Evolutionary conservation across 2,113 vertebrate genomes (phyloP), one percentile per base, ranked within the genome.

Genomic region (Bagarius yarrelli): DNA sequence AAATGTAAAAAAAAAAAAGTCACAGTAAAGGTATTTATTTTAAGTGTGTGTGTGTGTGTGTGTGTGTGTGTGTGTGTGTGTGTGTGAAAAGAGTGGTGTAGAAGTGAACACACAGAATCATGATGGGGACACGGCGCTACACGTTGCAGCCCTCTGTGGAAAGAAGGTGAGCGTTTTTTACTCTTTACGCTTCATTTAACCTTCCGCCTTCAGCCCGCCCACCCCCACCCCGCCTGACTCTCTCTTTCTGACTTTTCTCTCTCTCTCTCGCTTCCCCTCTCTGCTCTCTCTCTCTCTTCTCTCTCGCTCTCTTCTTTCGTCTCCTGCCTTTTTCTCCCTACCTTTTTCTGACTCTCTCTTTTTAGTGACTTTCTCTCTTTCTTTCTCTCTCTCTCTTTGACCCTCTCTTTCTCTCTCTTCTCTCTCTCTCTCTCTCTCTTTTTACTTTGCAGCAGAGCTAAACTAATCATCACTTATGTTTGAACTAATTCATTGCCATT

Each of bases 101-200:
- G 92, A 94, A 86, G 94, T 95, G 74, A 95, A 97, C 74, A 87
- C 95, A 76, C 91, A 96, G 81, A 94, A 97, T 78, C 91, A 94
- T 83, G 89, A 95, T 90, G 96, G 97, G n/a, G 95, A 98, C 83
- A 98, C 96, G 0, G 94, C 96, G 0, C 92, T 98, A 18, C 97
- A 98, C 86, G 93, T 95, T 84, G 95, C 97, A 60, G 93, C 96
- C 76, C 92, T 88, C 85, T 93, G 95, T 14, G 95, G 94, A 47
- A 93, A 93, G 84, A 96, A 96, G 95, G 96, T 97, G 90, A 92
- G 81, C 40, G 6, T 40, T 40, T 40, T 6, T 40, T 3, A 4
- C 36, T 40, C 6, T 40, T 40, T 40, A 3, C n/a, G n/a, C n/a
- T n/a, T n/a, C n/a, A n/a, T n/a, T n/a, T n/a, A n/a, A n/a, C n/a